A percentile compares a stretch with the other conserved stretches of the same genome.
Conservation (phyloP, 2,797 vertebrate species). For the Todus mexicanus region DNA sequence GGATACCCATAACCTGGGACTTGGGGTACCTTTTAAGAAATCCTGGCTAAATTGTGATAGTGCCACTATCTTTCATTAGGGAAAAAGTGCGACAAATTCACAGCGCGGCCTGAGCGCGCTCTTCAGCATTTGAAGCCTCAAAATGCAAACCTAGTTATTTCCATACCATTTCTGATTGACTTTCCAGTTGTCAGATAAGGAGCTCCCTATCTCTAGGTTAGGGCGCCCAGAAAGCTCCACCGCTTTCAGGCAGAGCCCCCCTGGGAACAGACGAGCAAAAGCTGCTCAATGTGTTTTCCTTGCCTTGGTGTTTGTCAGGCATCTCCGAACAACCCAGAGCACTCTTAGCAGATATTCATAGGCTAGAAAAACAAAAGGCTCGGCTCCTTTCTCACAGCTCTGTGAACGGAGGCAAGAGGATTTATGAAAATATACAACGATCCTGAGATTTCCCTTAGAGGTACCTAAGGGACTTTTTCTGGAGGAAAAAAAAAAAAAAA, state of each 20-base stretch:
- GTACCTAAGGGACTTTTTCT: neutral
- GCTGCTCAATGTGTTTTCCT: neutral
- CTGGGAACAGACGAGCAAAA: neutral
- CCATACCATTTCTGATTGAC: conserved; percentile 14
- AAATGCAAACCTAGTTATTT: conserved; percentile 28
- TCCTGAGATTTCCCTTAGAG: neutral
- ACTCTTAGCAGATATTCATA: neutral
- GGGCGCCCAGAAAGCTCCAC: neutral
- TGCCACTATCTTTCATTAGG: neutral
- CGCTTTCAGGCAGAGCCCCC: neutral
- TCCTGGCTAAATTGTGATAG: neutral
- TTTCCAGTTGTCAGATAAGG: conserved; percentile 23
- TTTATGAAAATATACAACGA: neutral
- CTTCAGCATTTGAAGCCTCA: neutral
- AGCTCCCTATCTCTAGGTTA: neutral
- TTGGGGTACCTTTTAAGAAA: neutral
- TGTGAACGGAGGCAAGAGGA: neutral
- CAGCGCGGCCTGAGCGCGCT: neutral
- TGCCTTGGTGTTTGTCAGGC: neutral
- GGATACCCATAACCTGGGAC: neutral
- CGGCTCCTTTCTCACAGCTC: neutral
- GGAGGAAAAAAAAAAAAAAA: neutral
- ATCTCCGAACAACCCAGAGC: neutral
- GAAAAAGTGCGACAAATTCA: conserved; percentile 3
- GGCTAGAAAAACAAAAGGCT: neutral